Base-by-base conservation (phyloP, 2,888 invertebrate genomes). In the Ormia ochracea region DNA sequence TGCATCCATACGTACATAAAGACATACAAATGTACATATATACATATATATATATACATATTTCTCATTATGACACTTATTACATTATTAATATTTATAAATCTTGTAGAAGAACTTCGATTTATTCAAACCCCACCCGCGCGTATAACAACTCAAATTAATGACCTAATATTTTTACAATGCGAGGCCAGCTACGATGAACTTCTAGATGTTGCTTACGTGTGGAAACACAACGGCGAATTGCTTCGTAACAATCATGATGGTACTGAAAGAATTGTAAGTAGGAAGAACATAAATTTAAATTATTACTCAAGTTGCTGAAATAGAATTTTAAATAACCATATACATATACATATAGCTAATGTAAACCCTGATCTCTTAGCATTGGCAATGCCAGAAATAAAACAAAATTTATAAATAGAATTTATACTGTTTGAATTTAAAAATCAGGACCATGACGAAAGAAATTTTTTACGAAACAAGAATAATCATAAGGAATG, bases 191-290 rank as follows among this genome's bases (percentile, higher is more conserved):
- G 94, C 70, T 94, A 94, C 28, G 97, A 97, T 87, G 94, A 95
- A 78, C 91, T 96, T 83, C 90, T 98, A 41, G 98, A 98, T 86
- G 93, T 97, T 21, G 96, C 98, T 1, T 98, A 97, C 84, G 92
- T 96, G 78, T 98, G 98, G 98, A 94, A 93, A 54, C 96, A 96
- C 86, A 97, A 97, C 87, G 95, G 95, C 0, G 92, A 96, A 85
- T 90, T 92, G 48, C 93, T 96, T 82, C 92, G 93, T 82, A 94
- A 96, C 68, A 82, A 88, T 48, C 88, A 87, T 45, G 87, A 88
- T 66, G 86, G 91, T 82, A 88, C 90, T 82, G 88, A 90, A 58
- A 86, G 92, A 80, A 88, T 92, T 84, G 92, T 92, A 88, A 87
- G 89, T 83, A 33, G 0, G n/a, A 12, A 4, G 43, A 26, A 19